Conservation (phyloP, 1,140 invertebrate species). For the Bradysia coprophila region DNA sequence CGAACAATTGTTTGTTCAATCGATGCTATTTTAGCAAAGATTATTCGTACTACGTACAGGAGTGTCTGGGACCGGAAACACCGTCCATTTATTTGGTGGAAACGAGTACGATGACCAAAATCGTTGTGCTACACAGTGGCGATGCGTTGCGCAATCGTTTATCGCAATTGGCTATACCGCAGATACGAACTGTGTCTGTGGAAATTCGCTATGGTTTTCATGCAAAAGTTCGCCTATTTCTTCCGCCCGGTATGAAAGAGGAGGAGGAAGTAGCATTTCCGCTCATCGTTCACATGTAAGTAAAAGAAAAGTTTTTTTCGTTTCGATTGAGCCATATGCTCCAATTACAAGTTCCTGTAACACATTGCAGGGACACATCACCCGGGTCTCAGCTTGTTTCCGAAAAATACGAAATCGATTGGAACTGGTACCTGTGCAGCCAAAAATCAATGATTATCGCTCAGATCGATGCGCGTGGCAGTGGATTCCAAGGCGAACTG, state of each 20-base stretch:
- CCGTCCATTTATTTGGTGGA: constrained; percentile 40
- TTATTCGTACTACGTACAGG: constrained; percentile 37
- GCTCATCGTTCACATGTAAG: constrained; percentile 61
- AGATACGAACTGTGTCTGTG: constrained; percentile 35
- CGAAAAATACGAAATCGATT: constrained; percentile 49
- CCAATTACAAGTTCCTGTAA: not conserved
- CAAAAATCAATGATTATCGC: constrained; percentile 58
- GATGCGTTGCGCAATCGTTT: constrained; percentile 26
- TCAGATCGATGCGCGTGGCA: constrained; percentile 60
- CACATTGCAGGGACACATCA: constrained; percentile 38
- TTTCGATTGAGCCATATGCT: not conserved
- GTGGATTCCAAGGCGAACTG: constrained; percentile 55
- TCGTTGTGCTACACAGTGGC: constrained; percentile 35
- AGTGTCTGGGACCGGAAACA: constrained; percentile 52
- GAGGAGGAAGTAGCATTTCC: constrained; percentile 67
- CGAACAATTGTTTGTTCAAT: constrained; percentile 40
- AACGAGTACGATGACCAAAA: constrained; percentile 30
- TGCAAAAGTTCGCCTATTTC: constrained; percentile 39
- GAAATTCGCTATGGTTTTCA: constrained; percentile 29
- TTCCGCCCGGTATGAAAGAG: constrained; percentile 56
- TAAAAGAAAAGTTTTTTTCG: constrained; percentile 9
- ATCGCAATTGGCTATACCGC: constrained; percentile 30
- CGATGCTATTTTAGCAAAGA: constrained; percentile 40
- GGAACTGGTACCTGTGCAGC: constrained; percentile 58
- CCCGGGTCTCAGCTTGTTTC: constrained; percentile 60